phyloP scores from a whole-genome alignment of 2,797 vertebrate species.

The Orestias chungarensis region DNA sequence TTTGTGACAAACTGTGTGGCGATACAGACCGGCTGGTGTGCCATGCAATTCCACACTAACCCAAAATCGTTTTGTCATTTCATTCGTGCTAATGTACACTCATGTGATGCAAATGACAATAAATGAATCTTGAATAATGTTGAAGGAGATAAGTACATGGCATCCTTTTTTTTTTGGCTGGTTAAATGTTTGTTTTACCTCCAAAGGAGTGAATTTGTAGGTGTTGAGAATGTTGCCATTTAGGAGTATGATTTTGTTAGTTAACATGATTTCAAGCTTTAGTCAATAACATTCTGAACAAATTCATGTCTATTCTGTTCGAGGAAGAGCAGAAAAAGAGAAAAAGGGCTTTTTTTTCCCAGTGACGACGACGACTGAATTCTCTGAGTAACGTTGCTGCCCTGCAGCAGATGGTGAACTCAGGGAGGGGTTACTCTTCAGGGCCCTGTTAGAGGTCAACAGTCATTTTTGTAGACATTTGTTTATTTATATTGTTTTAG shows the following conservation, averaged over 20 bases:
- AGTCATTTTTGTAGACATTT: slow-evolving; percentile 13
- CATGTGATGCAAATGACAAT: too few species aligned
- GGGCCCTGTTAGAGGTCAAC: slow-evolving; percentile 15
- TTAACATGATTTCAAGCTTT: not conserved
- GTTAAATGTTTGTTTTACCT: not conserved
- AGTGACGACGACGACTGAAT: not conserved
- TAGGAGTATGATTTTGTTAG: not conserved
- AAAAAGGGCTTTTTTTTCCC: not conserved
- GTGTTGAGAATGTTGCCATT: too few species aligned
- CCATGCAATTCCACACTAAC: too few species aligned
- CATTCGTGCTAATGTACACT: too few species aligned
- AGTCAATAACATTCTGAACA: not conserved
- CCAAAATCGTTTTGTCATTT: too few species aligned
- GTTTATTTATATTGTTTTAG: slow-evolving; percentile 15
- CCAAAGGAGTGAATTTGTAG: not conserved
- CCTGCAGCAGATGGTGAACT: slow-evolving; percentile 32
- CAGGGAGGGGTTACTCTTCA: not conserved
- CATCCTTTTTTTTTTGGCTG: not conserved
- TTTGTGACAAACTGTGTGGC: not conserved
- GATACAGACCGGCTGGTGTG: not conserved
- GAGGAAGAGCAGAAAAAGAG: not conserved
- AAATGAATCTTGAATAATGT: too few species aligned
- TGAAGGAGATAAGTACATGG: not conserved
- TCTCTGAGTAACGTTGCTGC: not conserved
- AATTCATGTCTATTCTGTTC: not conserved